Percentiles rank a stretch among this genome's conserved stretches.
Evolutionary conservation across 1,140 invertebrate genomes (phyloP).

Genomic region (Phthorimaea operculella): DNA sequence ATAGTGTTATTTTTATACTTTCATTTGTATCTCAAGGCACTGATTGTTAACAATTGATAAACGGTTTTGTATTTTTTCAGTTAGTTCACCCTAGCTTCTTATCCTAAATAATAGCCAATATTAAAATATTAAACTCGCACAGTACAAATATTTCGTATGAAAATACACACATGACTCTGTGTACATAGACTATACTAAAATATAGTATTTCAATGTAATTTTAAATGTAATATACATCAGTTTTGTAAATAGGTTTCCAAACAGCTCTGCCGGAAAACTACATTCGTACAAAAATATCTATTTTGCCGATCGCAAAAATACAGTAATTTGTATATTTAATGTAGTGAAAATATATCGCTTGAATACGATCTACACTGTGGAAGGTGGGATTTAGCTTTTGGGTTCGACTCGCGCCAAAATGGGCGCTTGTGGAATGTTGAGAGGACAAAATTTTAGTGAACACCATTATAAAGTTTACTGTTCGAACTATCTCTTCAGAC

Average conservation of each 20-base stretch:
- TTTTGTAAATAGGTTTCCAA: slow-evolving; percentile 58
- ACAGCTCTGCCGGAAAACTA: slow-evolving; percentile 42
- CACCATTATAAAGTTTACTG: slow-evolving; percentile 23
- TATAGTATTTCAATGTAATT: slow-evolving; percentile 48
- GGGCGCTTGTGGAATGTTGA: slow-evolving; percentile 57
- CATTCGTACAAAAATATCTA: slow-evolving; percentile 59
- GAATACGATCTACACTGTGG: slow-evolving; percentile 28
- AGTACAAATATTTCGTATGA: slow-evolving; percentile 63
- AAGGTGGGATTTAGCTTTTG: slow-evolving; percentile 61
- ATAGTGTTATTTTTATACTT: slow-evolving; percentile 59
- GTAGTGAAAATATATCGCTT: slow-evolving; percentile 27
- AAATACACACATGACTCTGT: slow-evolving; percentile 64
- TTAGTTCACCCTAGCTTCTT: slow-evolving; percentile 48
- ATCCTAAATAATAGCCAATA: slow-evolving; percentile 60
- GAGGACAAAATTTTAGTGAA: slow-evolving; percentile 23
- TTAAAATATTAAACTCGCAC: slow-evolving; percentile 57
- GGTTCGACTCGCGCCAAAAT: slow-evolving; percentile 47
- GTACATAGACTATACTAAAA: slow-evolving; percentile 63
- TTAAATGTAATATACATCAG: slow-evolving; percentile 42
- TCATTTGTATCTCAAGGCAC: slow-evolving; percentile 56
- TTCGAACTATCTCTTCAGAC: slow-evolving; percentile 21
- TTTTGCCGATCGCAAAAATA: slow-evolving; percentile 35
- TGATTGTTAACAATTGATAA: slow-evolving; percentile 57
- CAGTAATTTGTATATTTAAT: slow-evolving; percentile 27
- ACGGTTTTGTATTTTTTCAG: slow-evolving; percentile 41